Conservation (phyloP, 1,140 invertebrate species). For the Lordiphosa clarofinis region DNA sequence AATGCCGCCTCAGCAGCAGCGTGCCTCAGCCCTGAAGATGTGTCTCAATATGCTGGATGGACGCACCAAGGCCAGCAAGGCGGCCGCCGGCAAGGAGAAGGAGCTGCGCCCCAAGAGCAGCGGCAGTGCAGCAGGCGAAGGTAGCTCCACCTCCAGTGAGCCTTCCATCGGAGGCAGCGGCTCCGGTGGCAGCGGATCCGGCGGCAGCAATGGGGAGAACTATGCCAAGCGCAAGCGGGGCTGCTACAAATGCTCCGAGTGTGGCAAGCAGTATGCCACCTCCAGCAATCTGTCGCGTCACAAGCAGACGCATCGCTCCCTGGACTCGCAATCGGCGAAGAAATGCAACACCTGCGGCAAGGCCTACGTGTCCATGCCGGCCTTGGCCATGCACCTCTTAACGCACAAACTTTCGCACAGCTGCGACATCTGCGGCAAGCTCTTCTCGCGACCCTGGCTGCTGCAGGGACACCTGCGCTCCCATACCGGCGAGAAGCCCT, state of each 20-base stretch:
- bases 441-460: constrained; percentile 95
- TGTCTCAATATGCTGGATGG: constrained; percentile 72
- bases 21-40: constrained; percentile 53
- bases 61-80: constrained; percentile 78
- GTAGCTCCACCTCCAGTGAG: constrained; percentile 49
- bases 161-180: background rate
- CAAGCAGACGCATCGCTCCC: constrained; percentile 96
- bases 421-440: constrained; percentile 95
- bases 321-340: constrained; percentile 95
- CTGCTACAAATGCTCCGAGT: constrained; percentile 96
- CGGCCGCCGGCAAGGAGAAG: constrained; percentile 49
- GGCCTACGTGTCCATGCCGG: constrained; percentile 98
- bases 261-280: constrained; percentile 97
- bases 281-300: constrained; percentile 97
- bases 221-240: constrained; percentile 81
- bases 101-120: constrained; percentile 38
- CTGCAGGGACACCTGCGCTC: constrained; percentile 89
- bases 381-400: constrained; percentile 97
- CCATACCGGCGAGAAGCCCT: constrained; percentile 86
- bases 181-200: background rate
- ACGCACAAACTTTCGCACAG: constrained; percentile 95
- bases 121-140: constrained; percentile 38
- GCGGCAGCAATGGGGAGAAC: constrained; percentile 82
- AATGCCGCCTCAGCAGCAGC: constrained; percentile 36
- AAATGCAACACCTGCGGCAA: constrained; percentile 97